Conservation (phyloP, 2,113 vertebrate genomes). For the Chlorodrepanis virens region DNA sequence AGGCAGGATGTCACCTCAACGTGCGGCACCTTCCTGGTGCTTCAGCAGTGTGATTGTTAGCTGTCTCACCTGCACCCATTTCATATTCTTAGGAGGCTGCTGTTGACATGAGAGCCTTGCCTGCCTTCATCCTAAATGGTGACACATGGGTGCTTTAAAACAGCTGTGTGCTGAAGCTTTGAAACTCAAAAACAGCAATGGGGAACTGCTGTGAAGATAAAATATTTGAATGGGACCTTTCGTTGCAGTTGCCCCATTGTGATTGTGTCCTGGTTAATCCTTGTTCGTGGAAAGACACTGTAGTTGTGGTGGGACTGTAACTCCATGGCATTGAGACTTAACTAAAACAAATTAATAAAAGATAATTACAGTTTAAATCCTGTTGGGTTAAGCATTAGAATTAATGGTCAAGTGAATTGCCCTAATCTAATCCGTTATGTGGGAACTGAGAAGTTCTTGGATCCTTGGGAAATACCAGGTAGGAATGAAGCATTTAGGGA, state of each 20-base stretch:
- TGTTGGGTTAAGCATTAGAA: not conserved
- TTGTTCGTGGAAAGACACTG: not conserved
- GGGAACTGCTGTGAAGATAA: not conserved
- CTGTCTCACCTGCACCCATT: not conserved
- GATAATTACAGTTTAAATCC: not conserved
- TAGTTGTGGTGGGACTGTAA: not conserved
- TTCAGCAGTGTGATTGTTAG: not conserved
- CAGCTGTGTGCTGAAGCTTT: not conserved
- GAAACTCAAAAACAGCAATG: not conserved
- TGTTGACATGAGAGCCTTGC: not conserved
- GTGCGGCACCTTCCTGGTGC: fast-evolving
- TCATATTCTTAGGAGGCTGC: not conserved
- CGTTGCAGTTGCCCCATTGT: not conserved
- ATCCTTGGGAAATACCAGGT: not conserved
- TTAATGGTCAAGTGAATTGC: not conserved
- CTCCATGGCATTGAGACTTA: not conserved
- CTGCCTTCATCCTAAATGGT: not conserved
- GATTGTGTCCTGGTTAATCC: not conserved
- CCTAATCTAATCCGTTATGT: not conserved
- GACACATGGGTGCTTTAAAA: not conserved
- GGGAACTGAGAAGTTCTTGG: not conserved
- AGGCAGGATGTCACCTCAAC: not conserved
- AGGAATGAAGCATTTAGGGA: not conserved
- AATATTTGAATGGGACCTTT: not conserved
- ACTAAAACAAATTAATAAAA: not conserved